Base-by-base conservation (phyloP, 2,797 vertebrate genomes). In the Staurois parvus region DNA sequence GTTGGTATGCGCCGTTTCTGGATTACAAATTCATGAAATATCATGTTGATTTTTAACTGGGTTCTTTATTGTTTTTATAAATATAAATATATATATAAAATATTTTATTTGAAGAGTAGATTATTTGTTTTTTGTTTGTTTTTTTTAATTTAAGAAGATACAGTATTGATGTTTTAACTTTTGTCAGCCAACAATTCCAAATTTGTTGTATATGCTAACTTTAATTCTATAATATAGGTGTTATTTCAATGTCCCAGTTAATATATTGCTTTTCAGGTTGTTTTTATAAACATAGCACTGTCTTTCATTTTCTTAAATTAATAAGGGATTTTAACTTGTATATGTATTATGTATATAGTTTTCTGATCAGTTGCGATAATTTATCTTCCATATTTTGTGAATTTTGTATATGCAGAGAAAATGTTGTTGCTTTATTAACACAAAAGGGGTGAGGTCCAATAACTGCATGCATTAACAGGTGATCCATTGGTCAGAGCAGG, bases 321-420 rank as follows among this genome's bases (percentile, higher is more conserved):
- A 70, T 69, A 37, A 56, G 79, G 30, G 40, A 56, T 79, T 79
- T 87, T 74, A 26, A 64, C 37, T 73, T 56, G 29, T 72, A 32
- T 52, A 79, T 74, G 64, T 79, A 69, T 72, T 68, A 34, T 83
- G 85, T 86, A 76, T 45, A 87, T 59, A 83, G 32, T 45, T 79
- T 34, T 83, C 52, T 78, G 79, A 56, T 79, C 52, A 34, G 32
- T 9, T 68, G 29, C 37, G 26, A 52, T 82, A 78, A 77, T 66
- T 82, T 82, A 64, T 79, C 59, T 79, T 40, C 40, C 26, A 48
- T 83, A 59, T 56, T 75, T 79, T 68, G 70, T 79, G 76, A 30
- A 84, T 87, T 83, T 69, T 83, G 62, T 83, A 78, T 72, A 56
- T 66, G 62, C 73, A 72, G 74, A 72, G 37, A 64, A 21, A 72